phyloP scores from a whole-genome alignment of 2,797 vertebrate genomes.

The Pipistrellus nathusii region DNA sequence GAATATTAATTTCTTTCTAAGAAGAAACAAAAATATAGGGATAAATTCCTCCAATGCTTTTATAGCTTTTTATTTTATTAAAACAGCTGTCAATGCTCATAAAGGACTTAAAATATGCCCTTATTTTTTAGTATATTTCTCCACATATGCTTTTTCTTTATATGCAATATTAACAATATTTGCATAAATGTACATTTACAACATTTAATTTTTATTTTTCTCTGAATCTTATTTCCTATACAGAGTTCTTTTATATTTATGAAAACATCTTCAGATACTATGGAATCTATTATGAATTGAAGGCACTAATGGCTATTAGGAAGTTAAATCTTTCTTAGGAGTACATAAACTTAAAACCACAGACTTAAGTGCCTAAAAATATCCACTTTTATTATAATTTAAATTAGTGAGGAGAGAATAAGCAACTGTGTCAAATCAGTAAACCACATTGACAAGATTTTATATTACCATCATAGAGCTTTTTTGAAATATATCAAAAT shows the following conservation, averaged over 20 bases:
- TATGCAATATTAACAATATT: background rate
- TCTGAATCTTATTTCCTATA: background rate
- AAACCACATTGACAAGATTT: slow-evolving; percentile 11
- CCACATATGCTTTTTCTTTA: background rate
- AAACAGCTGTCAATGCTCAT: background rate
- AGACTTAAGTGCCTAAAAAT: background rate
- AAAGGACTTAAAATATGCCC: background rate
- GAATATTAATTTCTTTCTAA: slow-evolving; percentile 25
- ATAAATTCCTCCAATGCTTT: background rate
- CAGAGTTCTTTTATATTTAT: slow-evolving; percentile 3
- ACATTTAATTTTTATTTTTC: background rate
- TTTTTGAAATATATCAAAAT: background rate
- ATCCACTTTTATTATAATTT: background rate
- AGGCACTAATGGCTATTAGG: background rate
- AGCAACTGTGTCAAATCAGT: background rate
- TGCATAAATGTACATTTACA: slow-evolving; percentile 19
- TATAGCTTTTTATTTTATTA: background rate
- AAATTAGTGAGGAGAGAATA: background rate
- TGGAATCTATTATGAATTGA: slow-evolving; percentile 45
- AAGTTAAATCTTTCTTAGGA: slow-evolving; percentile 41
- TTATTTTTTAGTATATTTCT: slow-evolving; percentile 41
- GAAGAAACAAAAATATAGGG: background rate
- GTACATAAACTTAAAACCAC: background rate
- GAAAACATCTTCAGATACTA: background rate
- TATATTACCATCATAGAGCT: background rate